Conservation (phyloP, 2,888 invertebrate species). For the Agapostemon virescens region DNA sequence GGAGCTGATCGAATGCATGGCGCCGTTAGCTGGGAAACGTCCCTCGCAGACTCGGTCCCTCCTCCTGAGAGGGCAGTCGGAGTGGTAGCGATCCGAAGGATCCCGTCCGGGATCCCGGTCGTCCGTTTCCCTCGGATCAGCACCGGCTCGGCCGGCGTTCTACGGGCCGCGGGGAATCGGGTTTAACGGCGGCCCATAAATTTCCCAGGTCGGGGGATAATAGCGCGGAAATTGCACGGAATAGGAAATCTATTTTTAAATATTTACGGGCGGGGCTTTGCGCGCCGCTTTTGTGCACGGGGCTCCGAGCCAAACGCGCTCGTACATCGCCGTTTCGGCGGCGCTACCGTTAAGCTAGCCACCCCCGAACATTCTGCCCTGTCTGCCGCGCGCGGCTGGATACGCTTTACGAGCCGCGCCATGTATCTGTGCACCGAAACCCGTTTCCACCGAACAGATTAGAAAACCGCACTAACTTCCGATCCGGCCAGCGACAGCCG, state of each 20-base stretch:
- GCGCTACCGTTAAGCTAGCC: constrained; percentile 8
- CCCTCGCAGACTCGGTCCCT: background rate
- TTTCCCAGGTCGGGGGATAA: constrained; percentile 14
- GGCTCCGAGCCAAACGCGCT: constrained; percentile 39
- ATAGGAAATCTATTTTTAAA: constrained; percentile 38
- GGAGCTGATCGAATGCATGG: constrained; percentile 27
- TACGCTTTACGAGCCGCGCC: constrained; percentile 15
- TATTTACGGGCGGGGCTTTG: constrained; percentile 37
- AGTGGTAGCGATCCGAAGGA: background rate
- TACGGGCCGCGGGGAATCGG: constrained; percentile 18
- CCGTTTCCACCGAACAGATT: constrained; percentile 7
- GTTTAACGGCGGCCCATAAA: constrained; percentile 24
- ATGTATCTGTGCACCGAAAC: background rate
- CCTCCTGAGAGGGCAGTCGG: constrained; percentile 4
- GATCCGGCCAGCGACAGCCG: background rate
- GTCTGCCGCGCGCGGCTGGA: constrained; percentile 2
- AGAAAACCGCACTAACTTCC: background rate
- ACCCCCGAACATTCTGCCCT: constrained; percentile 13
- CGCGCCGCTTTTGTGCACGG: constrained; percentile 15
- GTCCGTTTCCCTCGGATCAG: background rate
- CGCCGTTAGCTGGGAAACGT: constrained; percentile 3
- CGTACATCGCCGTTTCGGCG: constrained; percentile 19
- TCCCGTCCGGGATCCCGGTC: background rate
- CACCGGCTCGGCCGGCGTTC: constrained; percentile 1
- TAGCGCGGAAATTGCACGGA: constrained; percentile 34